Conservation (phyloP, 2,888 invertebrate genomes). For the Melinaea menophilus region DNA sequence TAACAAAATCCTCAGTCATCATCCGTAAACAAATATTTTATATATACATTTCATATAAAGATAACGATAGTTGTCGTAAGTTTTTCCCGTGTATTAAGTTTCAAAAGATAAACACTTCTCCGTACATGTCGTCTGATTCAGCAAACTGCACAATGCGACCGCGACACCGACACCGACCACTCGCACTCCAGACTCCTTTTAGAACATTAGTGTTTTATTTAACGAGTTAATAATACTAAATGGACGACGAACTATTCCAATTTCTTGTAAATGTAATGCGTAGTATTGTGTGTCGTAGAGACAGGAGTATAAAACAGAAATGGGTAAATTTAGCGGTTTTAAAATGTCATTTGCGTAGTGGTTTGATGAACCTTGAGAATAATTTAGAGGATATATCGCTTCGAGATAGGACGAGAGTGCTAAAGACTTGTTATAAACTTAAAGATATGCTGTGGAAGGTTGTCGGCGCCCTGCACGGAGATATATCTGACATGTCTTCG, state of each 20-base stretch:
- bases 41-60: conserved; percentile 7
- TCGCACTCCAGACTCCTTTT: conserved; percentile 13
- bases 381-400: conserved; percentile 40
- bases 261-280: conserved; percentile 41
- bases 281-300: conserved; percentile 38
- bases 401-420: conserved; percentile 40
- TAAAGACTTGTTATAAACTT: conserved; percentile 47
- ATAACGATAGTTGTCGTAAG: conserved; percentile 23
- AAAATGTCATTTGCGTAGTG: conserved; percentile 50
- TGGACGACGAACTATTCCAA: conserved; percentile 41
- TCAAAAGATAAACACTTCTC: conserved; percentile 57
- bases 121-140: conserved; percentile 49
- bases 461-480: conserved; percentile 58
- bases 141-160: conserved; percentile 30
- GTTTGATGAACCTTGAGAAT: conserved; percentile 48
- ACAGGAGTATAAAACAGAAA: conserved; percentile 46
- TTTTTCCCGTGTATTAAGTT: conserved; percentile 54
- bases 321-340: conserved; percentile 58
- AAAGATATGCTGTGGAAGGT: conserved; percentile 60
- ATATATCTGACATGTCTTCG: conserved; percentile 39
- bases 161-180: conserved; percentile 10
- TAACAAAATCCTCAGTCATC: too few relatives aligned
- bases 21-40: too few relatives aligned
- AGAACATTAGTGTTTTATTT: conserved; percentile 20
- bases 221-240: conserved; percentile 7